Base-by-base conservation (phyloP, 2,113 vertebrate genomes). In the Neolamprologus hecqui region DNA sequence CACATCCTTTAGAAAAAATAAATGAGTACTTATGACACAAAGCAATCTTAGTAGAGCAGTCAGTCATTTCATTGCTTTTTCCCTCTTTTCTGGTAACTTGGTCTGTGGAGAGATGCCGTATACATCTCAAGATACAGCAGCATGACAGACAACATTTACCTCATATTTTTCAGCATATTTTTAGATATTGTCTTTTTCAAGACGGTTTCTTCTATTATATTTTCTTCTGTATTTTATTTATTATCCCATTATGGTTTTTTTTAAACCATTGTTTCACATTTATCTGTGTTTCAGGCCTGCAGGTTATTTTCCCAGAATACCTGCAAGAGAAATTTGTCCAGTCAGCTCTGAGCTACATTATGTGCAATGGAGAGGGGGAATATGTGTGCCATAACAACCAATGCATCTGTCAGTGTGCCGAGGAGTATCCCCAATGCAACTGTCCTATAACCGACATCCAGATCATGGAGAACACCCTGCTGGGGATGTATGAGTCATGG, bases 311-410 rank as follows among this genome's bases (percentile, higher is more conserved):
- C 90, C 99, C 99, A 26, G 98, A 98, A 84, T 99, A 99, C 93
- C 97, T 99, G 92, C 98, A 99, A 92, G 98, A 99, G 96, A 99
- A 99, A 94, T 99, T 99, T 90, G 98, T 99, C 83, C 98, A 99
- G 95, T 99, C 99, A 6, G 98, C 99, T 88, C 95, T 99, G 94
- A 99, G 99, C 93, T 99, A 99, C 97, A 99, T 99, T 90, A 99
- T 99, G 99, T 99, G 99, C 92, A 99, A 99, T 0, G 99, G 98
- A 0, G 98, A 99, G 92, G 99, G 99, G 4, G 99, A 99, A 83
- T 99, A 99, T 37, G 89, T 98, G 91, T 99, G 99, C 87, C 96
- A 94, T 51, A 97, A 97, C 95, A 99, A 97, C 96, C 98, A 98
- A 84, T 99, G 99, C 1, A 96, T 97, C 77, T 99, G 99, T 85